Evolutionary conservation across 2,113 vertebrate genomes (phyloP).

Genomic region (Sclerurus mexicanus): DNA sequence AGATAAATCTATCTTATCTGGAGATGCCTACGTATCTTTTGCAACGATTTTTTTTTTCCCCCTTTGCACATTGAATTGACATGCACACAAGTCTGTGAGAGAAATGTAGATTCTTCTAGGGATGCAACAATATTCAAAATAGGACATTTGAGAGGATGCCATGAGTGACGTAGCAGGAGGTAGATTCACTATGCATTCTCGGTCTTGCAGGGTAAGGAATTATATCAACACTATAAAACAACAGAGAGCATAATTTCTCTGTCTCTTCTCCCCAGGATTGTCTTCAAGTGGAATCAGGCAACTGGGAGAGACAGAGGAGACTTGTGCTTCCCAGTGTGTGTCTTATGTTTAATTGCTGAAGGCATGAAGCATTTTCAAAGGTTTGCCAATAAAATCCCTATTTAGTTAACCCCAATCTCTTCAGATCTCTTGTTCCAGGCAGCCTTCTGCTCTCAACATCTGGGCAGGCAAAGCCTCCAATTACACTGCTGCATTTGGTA

Average conservation of each 20-base stretch:
- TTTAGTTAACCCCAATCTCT: conserved; percentile 57
- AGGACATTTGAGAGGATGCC: not conserved
- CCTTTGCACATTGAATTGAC: not conserved
- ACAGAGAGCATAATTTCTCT: not conserved
- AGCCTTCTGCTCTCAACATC: conserved; percentile 61
- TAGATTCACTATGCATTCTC: not conserved
- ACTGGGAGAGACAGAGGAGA: not conserved
- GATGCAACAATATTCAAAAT: not conserved
- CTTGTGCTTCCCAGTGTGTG: not conserved
- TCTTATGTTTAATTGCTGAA: conserved; percentile 23
- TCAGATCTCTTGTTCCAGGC: conserved; percentile 32
- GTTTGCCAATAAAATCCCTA: conserved; percentile 49
- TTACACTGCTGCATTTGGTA: not conserved
- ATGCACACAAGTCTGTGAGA: not conserved
- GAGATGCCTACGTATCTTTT: not conserved
- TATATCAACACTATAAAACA: not conserved
- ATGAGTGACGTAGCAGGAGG: not conserved
- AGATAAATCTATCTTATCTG: not conserved
- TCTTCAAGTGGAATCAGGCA: not conserved
- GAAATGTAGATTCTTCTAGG: not conserved
- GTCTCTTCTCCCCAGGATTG: not conserved
- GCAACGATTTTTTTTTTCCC: not conserved
- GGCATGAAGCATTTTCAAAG: conserved; percentile 38
- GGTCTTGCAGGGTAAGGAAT: not conserved
- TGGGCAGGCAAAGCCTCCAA: conserved; percentile 51